Percentiles rank a stretch among this genome's conserved stretches.
phyloP scores from a whole-genome alignment of 2,113 vertebrate genomes.

The Perca fluviatilis region DNA sequence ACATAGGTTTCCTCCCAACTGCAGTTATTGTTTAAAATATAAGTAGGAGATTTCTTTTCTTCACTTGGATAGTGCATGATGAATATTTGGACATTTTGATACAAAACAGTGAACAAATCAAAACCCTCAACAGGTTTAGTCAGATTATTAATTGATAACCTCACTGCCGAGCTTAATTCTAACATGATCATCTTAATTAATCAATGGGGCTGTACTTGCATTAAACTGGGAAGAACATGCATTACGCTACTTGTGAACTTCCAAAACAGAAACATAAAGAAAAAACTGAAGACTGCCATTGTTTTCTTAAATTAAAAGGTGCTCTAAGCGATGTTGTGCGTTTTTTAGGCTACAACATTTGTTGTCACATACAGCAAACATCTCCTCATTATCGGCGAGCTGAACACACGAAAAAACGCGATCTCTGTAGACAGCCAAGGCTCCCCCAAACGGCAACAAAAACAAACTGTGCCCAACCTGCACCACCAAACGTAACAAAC shows the following conservation, averaged over 20 bases:
- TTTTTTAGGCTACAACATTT: too few relatives aligned
- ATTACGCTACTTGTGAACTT: neutral
- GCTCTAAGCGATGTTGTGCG: too few relatives aligned
- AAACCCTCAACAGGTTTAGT: constrained; percentile 65
- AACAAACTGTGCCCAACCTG: too few relatives aligned
- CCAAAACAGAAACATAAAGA: neutral
- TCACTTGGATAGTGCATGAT: constrained; percentile 13
- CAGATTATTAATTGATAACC: constrained; percentile 35
- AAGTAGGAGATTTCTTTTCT: constrained; percentile 2
- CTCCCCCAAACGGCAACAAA: too few relatives aligned
- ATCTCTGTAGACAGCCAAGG: too few relatives aligned
- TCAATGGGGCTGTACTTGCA: neutral
- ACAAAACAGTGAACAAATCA: constrained; percentile 68
- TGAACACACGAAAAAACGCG: too few relatives aligned
- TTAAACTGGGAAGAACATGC: constrained; percentile 40
- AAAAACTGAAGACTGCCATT: neutral
- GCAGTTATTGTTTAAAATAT: constrained; percentile 30
- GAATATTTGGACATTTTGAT: constrained; percentile 71
- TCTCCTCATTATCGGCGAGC: too few relatives aligned
- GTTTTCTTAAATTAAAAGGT: too few relatives aligned
- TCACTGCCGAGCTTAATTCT: constrained; percentile 18
- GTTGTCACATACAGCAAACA: too few relatives aligned
- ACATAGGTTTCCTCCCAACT: constrained; percentile 29
- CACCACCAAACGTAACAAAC: too few relatives aligned
- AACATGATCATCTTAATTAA: constrained; percentile 25